Percentiles rank a stretch among this genome's conserved stretches.
Evolutionary conservation across 2,113 vertebrate species (phyloP).

Genomic region (Ceyx melanurus): DNA sequence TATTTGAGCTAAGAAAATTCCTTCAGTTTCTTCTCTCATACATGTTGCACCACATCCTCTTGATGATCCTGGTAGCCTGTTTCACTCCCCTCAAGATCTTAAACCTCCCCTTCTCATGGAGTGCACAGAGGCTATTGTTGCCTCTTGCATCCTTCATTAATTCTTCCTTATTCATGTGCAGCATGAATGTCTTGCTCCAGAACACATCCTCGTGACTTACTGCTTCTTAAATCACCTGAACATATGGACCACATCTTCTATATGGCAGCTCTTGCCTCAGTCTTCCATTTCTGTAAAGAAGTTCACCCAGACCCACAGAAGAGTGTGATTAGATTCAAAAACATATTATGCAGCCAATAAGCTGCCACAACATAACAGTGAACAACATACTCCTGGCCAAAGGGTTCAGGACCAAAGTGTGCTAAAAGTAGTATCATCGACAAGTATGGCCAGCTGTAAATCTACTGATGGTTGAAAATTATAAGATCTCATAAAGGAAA

Average conservation of each 20-base stretch:
- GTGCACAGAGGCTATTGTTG: not conserved
- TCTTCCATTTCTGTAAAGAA: not conserved
- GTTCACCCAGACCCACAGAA: not conserved
- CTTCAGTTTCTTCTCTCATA: not conserved
- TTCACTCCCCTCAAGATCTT: not conserved
- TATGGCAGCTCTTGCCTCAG: not conserved
- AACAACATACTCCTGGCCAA: not conserved
- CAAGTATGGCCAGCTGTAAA: not conserved
- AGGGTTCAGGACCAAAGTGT: not conserved
- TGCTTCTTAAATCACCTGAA: not conserved
- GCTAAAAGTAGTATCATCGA: not conserved
- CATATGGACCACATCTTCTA: not conserved
- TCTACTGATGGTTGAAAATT: not conserved
- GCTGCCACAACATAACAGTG: accelerated
- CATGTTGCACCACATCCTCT: not conserved
- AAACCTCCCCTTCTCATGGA: not conserved
- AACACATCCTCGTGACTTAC: not conserved
- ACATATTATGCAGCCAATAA: not conserved
- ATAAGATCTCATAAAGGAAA: not conserved
- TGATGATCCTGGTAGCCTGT: not conserved
- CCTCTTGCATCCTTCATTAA: not conserved
- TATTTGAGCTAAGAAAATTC: not conserved
- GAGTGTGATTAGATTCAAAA: not conserved
- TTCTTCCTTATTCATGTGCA: not conserved
- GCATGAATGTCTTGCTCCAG: not conserved